Base-by-base conservation (phyloP, 1,140 invertebrate genomes). In the Neodiprion pinetum region DNA sequence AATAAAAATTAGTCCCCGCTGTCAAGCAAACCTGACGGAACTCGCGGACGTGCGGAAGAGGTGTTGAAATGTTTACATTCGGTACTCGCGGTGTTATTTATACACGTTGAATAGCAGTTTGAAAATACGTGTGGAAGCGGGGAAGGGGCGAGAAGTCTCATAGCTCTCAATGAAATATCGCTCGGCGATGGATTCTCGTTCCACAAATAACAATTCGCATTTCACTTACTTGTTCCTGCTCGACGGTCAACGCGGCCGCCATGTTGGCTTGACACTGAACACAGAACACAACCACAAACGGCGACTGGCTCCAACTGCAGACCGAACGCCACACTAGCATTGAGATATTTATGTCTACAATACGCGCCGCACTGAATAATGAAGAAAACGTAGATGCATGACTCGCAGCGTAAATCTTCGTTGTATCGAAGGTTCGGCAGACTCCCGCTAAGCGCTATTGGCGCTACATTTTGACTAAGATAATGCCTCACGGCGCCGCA, bases 181-280 rank as follows among this genome's bases (percentile, higher is more conserved):
- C 28, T 40, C 28, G 2, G 28, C 28, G 28, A 40, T 40, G 28
- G 28, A 40, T 40, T 40, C 5, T 40, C 5, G 2, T 40, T 40
- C 28, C 28, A 68, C 67, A 74, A 76, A 77, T 73, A 77, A 48
- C 50, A 75, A 79, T 72, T 75, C 74, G 76, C 82, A 76, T 81
- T 79, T 81, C 76, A 89, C 90, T 91, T 85, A 93, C 92, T 91
- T 92, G 90, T 84, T 93, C 92, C 85, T 93, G 92, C 85, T 93
- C 92, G 84, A 90, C 89, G 84, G 92, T 92, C 87, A 93, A 89
- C 81, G 90, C 90, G 87, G 92, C 90, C 88, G 92, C 92, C 92
- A 93, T 93, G 78, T 88, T 90, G 84, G 79, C 83, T 82, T 81
- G 53, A 71, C 48, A 74, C 69, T 71, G 48, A 71, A 71, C 70